Conservation (phyloP, 2,888 invertebrate genomes). For the Polyommatus iphigenia region DNA sequence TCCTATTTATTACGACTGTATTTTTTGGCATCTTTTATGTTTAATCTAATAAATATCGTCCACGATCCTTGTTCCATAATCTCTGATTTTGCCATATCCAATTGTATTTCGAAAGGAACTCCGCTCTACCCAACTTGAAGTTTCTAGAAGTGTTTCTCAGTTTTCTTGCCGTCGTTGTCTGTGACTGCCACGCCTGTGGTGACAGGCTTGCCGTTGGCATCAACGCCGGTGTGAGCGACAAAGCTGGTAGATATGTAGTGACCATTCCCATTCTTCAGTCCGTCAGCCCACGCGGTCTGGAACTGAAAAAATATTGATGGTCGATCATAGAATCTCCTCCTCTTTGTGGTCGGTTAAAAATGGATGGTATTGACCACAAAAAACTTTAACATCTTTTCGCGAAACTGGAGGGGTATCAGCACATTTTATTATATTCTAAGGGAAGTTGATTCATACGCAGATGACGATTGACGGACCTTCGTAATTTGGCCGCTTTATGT, state of each 20-base stretch:
- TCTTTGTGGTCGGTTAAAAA: no score
- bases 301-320: not conserved
- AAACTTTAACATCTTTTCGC: no score
- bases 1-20: no score
- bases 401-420: no score
- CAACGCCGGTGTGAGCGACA: not conserved
- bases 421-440: no score
- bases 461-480: no score
- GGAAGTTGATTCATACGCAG: no score
- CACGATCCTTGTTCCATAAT: no score
- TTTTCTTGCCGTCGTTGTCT: not conserved
- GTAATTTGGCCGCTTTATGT: no score
- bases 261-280: not conserved
- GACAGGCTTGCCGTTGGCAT: not conserved
- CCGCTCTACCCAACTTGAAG: not conserved
- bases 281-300: not conserved
- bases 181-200: not conserved
- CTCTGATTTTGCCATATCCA: not conserved
- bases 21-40: no score
- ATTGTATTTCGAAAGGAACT: not conserved
- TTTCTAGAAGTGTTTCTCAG: not conserved
- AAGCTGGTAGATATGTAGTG: not conserved
- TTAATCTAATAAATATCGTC: no score
- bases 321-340: not conserved
- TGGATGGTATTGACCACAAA: no score